Base-by-base conservation (phyloP, 2,888 invertebrate genomes). In the Galeruca laticollis region DNA sequence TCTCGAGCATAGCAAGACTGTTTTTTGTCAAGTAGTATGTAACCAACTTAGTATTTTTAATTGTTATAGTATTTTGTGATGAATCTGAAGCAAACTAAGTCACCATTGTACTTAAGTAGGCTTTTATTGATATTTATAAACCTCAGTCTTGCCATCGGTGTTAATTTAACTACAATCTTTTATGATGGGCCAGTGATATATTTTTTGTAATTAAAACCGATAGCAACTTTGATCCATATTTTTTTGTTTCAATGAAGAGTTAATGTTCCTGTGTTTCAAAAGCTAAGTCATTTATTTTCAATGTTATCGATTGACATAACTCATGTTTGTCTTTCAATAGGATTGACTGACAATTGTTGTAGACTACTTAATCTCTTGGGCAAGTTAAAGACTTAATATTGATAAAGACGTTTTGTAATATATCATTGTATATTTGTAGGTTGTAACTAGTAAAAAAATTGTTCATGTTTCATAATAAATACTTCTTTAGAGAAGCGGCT, bases 361-460 rank as follows among this genome's bases (percentile, higher is more conserved):
- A 82, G 70, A 71, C 77, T 82, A 82, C 82, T 82, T 81, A 82
- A 82, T 81, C 79, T 81, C 81, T 81, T 82, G 81, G 81, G 81
- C 82, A 82, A 82, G 81, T 82, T 83, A 82, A 84, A 84, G 83
- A 84, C 83, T 84, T 84, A 82, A 80, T 79, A 80, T 79, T 82
- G 79, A 82, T 83, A 80, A 84, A 84, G 82, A 83, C 83, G 82
- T 83, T 84, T 85, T 84, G 84, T 85, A 84, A 84, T 83, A 84
- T 83, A 85, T 84, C 77, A 80, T 78, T 84, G 80, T 84, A 85
- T 83, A 85, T 85, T 67, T 70, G 67, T 82, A 82, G 79, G 83
- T 81, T 84, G 84, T 84, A 84, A 83, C 82, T 84, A 83, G 82
- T 82, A 82, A 80, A 81, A 52, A 66, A 82, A 80, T 81, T 84